Base-by-base conservation (phyloP, 2,113 vertebrate species). In the Galemys pyrenaicus region DNA sequence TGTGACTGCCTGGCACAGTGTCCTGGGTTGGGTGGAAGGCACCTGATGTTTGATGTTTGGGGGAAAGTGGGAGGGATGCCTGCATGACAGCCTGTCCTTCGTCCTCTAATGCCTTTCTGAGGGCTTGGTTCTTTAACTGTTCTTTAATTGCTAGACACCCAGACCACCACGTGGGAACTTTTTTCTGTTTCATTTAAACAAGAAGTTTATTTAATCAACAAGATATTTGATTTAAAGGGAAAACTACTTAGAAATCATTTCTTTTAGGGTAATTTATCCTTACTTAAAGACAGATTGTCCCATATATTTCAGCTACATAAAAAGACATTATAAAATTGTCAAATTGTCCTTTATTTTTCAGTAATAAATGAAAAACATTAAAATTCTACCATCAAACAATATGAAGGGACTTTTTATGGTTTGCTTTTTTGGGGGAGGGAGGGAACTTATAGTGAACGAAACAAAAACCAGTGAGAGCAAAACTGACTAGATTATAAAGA, bases 131-230 rank as follows among this genome's bases (percentile, higher is more conserved):
- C 62, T 85, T 70, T 77, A 80, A 12, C 62, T 46, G 3, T 13
- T 60, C 68, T 49, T 60, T 86, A 28, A 49, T 54, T 58, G 15
- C 92, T 86, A 60, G 62, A 20, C 30, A 91, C 28, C 26, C 62
- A 89, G 65, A 64, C 2, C 5, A 17, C 54, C 74, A 82, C 20
- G 49, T 88, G 24, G 22, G 54, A 67, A 30, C 73, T 89, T 78
- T 58, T 22, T 41, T 77, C 68, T 64, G 26, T 37, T 20, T 97
- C 98, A 98, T 99, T 99, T 98, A 97, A 99, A 98, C 98, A 99
- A 98, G 97, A 99, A 98, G 97, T 98, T 98, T 98, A 98, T 98
- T 98, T 98, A 98, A 99, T 98, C 98, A 98, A 98, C 98, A 98
- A 89, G 46, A 37, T 13, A 3, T 97, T 98, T 98, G 97, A 97